These are phyloP conservation scores for Lycaena phlaeas DNA, from an alignment of 2,888 invertebrate genomes.

Conservation along the genomic window DNA sequence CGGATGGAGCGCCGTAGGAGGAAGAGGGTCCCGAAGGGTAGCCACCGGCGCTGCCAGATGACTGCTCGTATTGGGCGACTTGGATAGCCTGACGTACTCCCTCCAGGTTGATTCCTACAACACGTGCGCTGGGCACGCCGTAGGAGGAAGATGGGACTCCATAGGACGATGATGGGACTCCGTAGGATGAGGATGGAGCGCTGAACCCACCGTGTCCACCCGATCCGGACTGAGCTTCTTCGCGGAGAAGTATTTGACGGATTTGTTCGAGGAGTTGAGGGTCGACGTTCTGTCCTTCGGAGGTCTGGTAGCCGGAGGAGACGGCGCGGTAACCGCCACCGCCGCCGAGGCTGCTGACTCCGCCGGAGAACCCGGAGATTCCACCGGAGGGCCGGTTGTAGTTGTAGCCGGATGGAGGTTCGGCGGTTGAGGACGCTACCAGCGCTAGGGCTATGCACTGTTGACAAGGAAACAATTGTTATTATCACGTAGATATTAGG, in stretches of 20 bases:
- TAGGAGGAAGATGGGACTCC: constrained; percentile 76
- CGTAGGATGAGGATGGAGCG: constrained; percentile 75
- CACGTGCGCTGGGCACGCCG: constrained; percentile 78
- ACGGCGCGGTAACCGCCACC: constrained; percentile 84
- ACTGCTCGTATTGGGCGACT: constrained; percentile 88
- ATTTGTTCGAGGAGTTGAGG: constrained; percentile 85
- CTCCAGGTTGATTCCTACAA: constrained; percentile 88
- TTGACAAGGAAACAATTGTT: constrained; percentile 24
- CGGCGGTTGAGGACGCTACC: constrained; percentile 82
- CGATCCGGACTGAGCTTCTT: constrained; percentile 78
- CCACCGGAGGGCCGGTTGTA: constrained; percentile 79
- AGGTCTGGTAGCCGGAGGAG: constrained; percentile 84
- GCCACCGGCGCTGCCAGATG: constrained; percentile 46
- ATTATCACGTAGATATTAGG: no score
- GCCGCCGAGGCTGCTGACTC: constrained; percentile 50
- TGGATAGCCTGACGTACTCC: constrained; percentile 90
- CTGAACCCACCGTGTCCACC: constrained; percentile 58
- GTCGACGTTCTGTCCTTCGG: constrained; percentile 88
- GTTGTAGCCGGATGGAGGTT: constrained; percentile 83
- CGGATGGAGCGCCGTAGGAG: constrained; percentile 73
- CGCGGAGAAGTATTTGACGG: constrained; percentile 87
- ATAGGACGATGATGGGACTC: constrained; percentile 78
- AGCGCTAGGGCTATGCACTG: constrained; percentile 89
- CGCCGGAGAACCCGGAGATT: constrained; percentile 38
- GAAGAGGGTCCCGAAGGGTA: constrained; percentile 70